Base-by-base conservation (phyloP, 1,140 invertebrate genomes). In the Pachypeltis micranthus region DNA sequence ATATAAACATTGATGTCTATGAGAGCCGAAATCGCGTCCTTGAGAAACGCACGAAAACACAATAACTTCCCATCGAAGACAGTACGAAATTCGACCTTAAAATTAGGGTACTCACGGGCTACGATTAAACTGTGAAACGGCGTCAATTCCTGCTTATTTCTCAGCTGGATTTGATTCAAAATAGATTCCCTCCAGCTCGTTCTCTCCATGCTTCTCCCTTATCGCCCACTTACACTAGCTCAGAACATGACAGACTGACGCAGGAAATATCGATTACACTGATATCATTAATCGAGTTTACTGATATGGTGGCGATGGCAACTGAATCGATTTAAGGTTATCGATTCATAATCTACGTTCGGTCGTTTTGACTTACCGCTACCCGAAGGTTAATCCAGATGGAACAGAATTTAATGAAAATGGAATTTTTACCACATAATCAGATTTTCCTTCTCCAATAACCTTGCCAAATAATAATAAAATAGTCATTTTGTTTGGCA, bases 101-200 rank as follows among this genome's bases (percentile, higher is more conserved):
- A 29, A 25, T 51, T 34, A 59, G 39, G 16, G 1, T 25, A 69
- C 79, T 76, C 76, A 84, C 83, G 82, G 70, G 81, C 76, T 67
- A 74, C 74, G 65, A 85, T 82, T 61, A 85, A 76, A 72, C 84
- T 82, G 62, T 81, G 77, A 68, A 82, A 84, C 67, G 78, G 77
- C 31, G 77, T 70, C 21, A 77, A 79, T 74, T 84, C 78, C 58
- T 72, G 74, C 69, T 72, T 77, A 70, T 84, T 83, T 66, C 83
- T 75, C 57, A 79, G 75, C 26, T 78, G 77, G 57, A 85, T 69
- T 67, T 81, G 78, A 64, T 70, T 72, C 65, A 83, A 72, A 65
- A 85, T 74, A 70, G 74, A 73, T 63, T 79, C 76, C 61, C 80
- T 79, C 82, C 82, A 85, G 66, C 47, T 51, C 4, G 47, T 16